A percentile compares a stretch with the other conserved stretches of the same genome.
Conservation (phyloP, 2,113 vertebrate species). For the Mesitornis unicolor region DNA sequence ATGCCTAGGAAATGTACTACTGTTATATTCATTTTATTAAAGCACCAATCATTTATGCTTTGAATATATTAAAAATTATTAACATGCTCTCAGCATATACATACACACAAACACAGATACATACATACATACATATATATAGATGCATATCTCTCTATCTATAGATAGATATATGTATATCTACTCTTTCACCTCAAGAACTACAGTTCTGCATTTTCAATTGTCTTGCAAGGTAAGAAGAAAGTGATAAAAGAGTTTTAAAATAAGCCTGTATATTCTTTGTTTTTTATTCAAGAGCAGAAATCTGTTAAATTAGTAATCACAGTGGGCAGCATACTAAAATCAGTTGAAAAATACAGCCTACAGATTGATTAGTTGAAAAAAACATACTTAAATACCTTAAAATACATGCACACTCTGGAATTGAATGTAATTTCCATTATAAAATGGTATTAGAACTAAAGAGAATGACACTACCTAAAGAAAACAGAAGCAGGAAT, state of each 20-base stretch:
- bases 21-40: neutral
- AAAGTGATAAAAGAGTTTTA: neutral
- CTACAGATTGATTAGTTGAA: neutral
- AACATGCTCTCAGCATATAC: neutral
- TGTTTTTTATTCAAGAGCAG: neutral
- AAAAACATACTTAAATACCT: neutral
- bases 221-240: neutral
- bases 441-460: neutral
- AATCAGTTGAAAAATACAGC: neutral
- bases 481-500: neutral
- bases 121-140: neutral
- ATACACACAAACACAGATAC: neutral
- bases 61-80: neutral
- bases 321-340: neutral
- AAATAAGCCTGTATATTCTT: neutral
- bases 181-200: neutral
- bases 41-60: neutral
- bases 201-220: no score
- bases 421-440: neutral
- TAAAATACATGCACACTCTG: neutral
- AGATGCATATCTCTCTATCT: no score
- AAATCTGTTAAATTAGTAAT: neutral
- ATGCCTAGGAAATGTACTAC: neutral
- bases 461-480: neutral
- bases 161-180: neutral